A percentile compares a stretch with the other conserved stretches of the same genome.
These are phyloP conservation scores for Rafetus swinhoei DNA, from an alignment of 2,113 vertebrate genomes.

Conservation along the genomic window DNA sequence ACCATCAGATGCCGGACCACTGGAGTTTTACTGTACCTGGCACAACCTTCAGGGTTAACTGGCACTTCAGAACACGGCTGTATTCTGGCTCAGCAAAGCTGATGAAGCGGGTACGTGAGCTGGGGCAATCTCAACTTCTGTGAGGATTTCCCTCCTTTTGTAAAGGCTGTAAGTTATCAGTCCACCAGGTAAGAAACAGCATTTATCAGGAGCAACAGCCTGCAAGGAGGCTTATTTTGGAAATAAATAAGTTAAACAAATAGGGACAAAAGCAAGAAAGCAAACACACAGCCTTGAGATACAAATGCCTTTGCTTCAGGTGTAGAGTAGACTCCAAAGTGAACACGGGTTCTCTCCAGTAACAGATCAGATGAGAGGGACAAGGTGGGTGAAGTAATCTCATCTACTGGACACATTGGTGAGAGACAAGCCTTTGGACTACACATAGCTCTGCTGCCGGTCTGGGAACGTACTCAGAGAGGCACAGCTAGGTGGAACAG, in stretches of 20 bases:
- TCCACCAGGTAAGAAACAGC: background rate
- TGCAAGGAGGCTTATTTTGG: background rate
- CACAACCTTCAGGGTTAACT: background rate
- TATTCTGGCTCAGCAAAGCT: background rate
- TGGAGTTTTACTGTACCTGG: too few species aligned
- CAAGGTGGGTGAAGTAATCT: background rate
- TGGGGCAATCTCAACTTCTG: background rate
- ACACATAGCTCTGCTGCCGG: background rate
- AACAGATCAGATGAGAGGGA: background rate
- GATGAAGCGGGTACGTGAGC: background rate
- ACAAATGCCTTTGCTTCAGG: background rate
- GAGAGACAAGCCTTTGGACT: background rate
- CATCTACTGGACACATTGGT: accelerated
- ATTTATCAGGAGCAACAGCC: background rate
- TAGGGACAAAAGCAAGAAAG: background rate
- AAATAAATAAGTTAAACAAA: background rate
- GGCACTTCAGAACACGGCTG: background rate
- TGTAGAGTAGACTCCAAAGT: background rate
- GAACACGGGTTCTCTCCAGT: background rate
- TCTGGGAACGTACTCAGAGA: background rate
- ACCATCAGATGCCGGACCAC: too few species aligned
- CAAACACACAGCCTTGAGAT: background rate
- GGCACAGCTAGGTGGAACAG: background rate
- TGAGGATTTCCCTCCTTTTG: background rate
- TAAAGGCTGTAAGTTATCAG: background rate